phyloP scores from a whole-genome alignment of 2,113 vertebrate species.

The Sphaerodactylus townsendi region DNA sequence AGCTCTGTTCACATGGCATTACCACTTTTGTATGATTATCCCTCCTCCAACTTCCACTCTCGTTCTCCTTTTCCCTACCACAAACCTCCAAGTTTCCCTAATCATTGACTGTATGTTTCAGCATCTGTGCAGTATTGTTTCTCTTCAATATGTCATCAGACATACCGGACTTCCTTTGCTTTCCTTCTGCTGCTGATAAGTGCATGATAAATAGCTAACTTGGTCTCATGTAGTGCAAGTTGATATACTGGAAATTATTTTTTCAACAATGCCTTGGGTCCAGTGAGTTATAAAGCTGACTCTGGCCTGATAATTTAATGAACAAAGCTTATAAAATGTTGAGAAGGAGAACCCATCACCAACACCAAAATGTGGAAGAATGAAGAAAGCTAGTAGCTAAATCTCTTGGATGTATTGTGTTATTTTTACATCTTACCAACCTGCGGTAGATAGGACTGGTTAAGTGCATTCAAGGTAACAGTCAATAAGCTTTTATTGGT shows the following conservation, averaged over 20 bases:
- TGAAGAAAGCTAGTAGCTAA: slow-evolving; percentile 13
- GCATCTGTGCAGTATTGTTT: not conserved
- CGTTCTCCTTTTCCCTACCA: not conserved
- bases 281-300: not conserved
- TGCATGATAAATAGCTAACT: not conserved
- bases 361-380: not conserved
- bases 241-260: not conserved
- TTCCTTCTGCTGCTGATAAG: not conserved
- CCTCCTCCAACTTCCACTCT: too few species aligned
- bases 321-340: not conserved
- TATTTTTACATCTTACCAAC: not conserved
- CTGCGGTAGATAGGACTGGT: slow-evolving; percentile 10
- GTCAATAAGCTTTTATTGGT: slow-evolving; percentile 25
- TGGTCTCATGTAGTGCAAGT: not conserved
- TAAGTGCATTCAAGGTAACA: not conserved
- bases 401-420: slow-evolving; percentile 6
- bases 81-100: not conserved
- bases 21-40: too few species aligned
- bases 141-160: not conserved
- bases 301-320: not conserved
- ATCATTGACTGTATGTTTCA: too few species aligned
- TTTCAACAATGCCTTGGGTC: not conserved
- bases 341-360: not conserved
- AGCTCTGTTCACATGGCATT: not conserved
- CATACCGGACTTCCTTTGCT: not conserved